A percentile compares a stretch with the other conserved stretches of the same genome.
phyloP scores from a whole-genome alignment of 1,140 invertebrate genomes.

The Hylaeus volcanicus region DNA sequence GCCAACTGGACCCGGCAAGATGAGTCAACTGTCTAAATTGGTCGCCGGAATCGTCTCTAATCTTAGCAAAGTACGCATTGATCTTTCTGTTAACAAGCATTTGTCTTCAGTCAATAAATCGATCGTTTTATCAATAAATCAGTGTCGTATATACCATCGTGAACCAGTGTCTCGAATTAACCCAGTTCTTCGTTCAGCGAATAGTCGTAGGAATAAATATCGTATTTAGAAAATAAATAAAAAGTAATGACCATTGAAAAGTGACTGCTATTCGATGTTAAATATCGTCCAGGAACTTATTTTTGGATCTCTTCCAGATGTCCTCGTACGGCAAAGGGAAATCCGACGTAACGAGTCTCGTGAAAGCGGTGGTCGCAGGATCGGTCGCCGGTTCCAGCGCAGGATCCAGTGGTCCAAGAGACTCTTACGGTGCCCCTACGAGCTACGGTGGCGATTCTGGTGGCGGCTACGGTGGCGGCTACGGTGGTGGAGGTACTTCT shows the following conservation, averaged over 20 bases:
- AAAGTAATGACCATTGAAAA: too few species aligned
- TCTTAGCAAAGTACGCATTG: conserved; percentile 72
- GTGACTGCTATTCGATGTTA: too few species aligned
- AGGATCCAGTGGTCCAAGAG: conserved; percentile 66
- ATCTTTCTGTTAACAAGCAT: conserved; percentile 13
- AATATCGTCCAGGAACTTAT: not conserved
- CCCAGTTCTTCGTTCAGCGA: not conserved
- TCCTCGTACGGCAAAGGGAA: conserved; percentile 41
- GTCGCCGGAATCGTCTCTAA: conserved; percentile 69
- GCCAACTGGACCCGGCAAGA: conserved; percentile 69
- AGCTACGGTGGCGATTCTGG: conserved; percentile 36
- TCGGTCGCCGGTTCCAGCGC: conserved; percentile 73
- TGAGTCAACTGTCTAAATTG: conserved; percentile 68
- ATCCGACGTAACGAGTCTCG: conserved; percentile 69
- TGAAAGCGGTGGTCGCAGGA: conserved; percentile 73
- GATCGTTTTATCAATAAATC: conserved; percentile 2
- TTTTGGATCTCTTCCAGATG: conserved; percentile 48
- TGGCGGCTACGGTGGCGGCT: not conserved
- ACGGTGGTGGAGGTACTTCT: not conserved
- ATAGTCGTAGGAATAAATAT: too few species aligned
- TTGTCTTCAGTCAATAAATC: conserved; percentile 24
- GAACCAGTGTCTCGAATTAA: not conserved
- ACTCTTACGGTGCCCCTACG: conserved; percentile 40
- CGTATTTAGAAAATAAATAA: too few species aligned
- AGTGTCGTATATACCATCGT: conserved; percentile 2